Percentiles rank a stretch among this genome's conserved stretches.
Evolutionary conservation across 2,888 invertebrate species (phyloP).

Genomic region (Drosophila rubida): DNA sequence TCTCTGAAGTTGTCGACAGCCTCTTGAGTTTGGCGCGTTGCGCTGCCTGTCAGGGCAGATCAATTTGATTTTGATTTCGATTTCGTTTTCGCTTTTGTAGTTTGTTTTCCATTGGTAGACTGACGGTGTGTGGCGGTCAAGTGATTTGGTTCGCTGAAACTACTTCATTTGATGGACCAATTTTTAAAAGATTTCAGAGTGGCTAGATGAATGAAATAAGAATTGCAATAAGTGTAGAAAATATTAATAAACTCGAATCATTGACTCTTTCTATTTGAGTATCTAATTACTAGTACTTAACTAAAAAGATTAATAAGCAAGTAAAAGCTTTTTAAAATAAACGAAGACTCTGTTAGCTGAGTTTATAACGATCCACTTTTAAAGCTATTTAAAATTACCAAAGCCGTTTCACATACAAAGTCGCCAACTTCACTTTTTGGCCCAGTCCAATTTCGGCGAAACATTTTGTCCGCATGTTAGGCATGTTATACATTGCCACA

Average conservation of each 20-base stretch:
- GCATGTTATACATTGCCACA: background rate
- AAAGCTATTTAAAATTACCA: background rate
- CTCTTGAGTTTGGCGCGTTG: constrained; percentile 45
- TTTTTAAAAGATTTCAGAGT: constrained; percentile 12
- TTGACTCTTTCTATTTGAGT: no score
- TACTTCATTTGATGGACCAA: constrained; percentile 24
- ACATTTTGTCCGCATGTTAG: constrained; percentile 3
- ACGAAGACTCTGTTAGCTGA: background rate
- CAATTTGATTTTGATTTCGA: constrained; percentile 1
- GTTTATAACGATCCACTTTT: background rate
- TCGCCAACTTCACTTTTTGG: background rate
- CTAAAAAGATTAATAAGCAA: background rate
- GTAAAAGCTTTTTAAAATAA: background rate
- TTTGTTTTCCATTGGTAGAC: constrained; percentile 22
- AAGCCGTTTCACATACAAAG: background rate
- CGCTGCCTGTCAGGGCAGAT: constrained; percentile 23
- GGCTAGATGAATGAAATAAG: background rate
- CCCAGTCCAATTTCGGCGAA: background rate
- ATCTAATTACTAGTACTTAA: background rate
- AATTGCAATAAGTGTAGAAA: background rate
- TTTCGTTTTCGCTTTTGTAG: constrained; percentile 2
- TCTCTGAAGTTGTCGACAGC: constrained; percentile 54
- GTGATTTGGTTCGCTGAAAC: constrained; percentile 17
- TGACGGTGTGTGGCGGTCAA: constrained; percentile 13
- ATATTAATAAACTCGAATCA: background rate